Base-by-base conservation (phyloP, 2,797 vertebrate species). In the Onychomys arenicola region DNA sequence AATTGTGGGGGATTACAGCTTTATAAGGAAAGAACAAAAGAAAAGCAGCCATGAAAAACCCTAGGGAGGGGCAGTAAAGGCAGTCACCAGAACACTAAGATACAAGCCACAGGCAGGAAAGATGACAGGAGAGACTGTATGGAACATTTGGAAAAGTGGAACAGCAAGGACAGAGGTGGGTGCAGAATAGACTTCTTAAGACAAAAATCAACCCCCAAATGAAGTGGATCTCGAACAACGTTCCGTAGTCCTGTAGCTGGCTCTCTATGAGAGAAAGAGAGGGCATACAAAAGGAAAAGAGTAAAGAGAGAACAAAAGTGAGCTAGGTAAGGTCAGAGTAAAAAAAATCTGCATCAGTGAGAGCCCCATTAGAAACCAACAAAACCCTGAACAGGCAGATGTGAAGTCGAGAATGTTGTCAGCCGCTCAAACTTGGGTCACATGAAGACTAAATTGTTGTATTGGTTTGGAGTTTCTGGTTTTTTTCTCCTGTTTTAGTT, bases 21-120 rank as follows among this genome's bases (percentile, higher is more conserved):
- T 71, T 67, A 52, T 86, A 95, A 77, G 40, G 59, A 92, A 83
- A 91, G 87, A 90, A 84, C 43, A 89, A 23, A 77, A 25, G 61
- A 87, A 77, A 73, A 93, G 43, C 2, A 93, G 40, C 27, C 82
- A 5, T 71, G 19, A 94, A 91, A 93, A 69, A 95, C 43, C 25
- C 23, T 84, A 76, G 2, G 37, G 77, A 83, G 78, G 17, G 76
- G 6, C 61, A 57, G 29, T 14, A 78, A 57, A 34, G n/a, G 25
- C 89, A 73, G 59, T 49, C 57, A 49, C 57, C 87, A 40, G 49
- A 95, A 89, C 93, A 32, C 78, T 84, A 63, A 84, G 52, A 84
- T 9, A 37, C 57, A 86, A 86, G 29, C 29, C 34, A 77, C 14
- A 67, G 49, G 46, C 90, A 88, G 89, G 61, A 87, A 52, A 57